Conservation (phyloP, 2,888 invertebrate genomes). For the Erebia ligea region DNA sequence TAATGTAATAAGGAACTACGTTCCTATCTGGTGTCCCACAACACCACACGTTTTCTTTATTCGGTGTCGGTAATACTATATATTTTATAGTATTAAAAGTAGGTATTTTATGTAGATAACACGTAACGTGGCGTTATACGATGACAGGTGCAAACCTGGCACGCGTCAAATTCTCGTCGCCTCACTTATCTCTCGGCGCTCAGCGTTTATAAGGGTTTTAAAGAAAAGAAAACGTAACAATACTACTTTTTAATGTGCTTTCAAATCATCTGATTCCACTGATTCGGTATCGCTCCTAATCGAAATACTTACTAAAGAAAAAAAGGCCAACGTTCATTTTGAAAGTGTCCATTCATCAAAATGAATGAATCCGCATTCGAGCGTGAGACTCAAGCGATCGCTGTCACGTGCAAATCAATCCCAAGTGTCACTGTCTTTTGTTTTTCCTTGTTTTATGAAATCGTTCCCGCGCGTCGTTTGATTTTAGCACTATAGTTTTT, state of each 20-base stretch:
- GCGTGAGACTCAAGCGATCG: neutral
- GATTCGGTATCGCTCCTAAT: no score
- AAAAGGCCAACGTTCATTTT: neutral
- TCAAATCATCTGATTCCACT: no score
- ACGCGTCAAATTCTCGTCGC: constrained; percentile 31
- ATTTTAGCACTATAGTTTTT: no score
- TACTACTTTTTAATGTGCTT: no score
- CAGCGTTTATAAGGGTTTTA: constrained; percentile 1
- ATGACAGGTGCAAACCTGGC: constrained; percentile 67
- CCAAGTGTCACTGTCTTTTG: neutral
- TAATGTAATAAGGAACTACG: no score
- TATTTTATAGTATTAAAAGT: neutral
- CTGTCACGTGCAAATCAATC: neutral
- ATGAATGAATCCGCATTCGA: neutral
- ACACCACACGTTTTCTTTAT: no score
- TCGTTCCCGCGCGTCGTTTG: no score
- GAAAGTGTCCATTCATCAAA: neutral
- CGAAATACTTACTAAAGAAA: no score
- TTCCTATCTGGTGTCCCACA: no score
- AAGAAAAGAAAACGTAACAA: neutral
- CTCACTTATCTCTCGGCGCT: constrained; percentile 4
- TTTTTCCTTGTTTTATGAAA: neutral
- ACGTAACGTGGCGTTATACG: no score
- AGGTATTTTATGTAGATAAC: neutral
- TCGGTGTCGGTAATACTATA: no score